These are phyloP conservation scores for Macrocentrus cingulum DNA, from an alignment of 1,140 invertebrate species.

Conservation along the genomic window DNA sequence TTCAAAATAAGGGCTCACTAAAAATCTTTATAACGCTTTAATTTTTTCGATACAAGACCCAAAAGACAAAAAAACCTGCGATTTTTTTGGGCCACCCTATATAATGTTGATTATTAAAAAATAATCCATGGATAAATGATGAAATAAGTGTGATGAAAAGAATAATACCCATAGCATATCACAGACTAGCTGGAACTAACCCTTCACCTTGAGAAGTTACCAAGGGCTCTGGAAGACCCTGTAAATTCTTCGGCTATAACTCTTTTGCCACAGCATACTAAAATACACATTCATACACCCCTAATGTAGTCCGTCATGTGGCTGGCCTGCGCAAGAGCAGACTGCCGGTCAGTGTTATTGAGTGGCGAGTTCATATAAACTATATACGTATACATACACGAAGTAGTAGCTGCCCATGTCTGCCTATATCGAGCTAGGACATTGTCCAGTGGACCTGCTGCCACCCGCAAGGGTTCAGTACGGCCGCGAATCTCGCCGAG, in stretches of 20 bases:
- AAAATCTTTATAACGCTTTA: no score
- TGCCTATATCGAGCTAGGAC: constrained; percentile 34
- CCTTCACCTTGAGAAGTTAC: constrained; percentile 39
- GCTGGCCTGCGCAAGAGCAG: constrained; percentile 48
- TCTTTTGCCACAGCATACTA: no score
- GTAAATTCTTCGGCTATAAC: constrained; percentile 4
- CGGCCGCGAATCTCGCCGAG: constrained; percentile 30
- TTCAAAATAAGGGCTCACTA: no score
- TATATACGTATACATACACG: constrained; percentile 2
- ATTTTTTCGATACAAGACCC: no score
- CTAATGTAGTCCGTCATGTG: neutral
- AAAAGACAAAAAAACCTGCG: no score
- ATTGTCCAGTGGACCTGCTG: constrained; percentile 9
- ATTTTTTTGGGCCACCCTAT: no score
- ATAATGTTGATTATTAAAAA: no score
- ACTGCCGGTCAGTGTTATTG: constrained; percentile 52
- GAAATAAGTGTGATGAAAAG: neutral
- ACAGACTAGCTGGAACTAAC: no score
- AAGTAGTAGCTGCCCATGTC: constrained; percentile 13
- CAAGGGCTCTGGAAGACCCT: constrained; percentile 13
- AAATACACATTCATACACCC: constrained; percentile 9
- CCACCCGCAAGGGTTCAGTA: constrained; percentile 28
- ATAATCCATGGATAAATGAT: constrained; percentile 11
- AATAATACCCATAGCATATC: neutral
- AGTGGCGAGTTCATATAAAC: constrained; percentile 36